Evolutionary conservation across 2,113 vertebrate species (phyloP).

Genomic region (Phasianus colchicus): DNA sequence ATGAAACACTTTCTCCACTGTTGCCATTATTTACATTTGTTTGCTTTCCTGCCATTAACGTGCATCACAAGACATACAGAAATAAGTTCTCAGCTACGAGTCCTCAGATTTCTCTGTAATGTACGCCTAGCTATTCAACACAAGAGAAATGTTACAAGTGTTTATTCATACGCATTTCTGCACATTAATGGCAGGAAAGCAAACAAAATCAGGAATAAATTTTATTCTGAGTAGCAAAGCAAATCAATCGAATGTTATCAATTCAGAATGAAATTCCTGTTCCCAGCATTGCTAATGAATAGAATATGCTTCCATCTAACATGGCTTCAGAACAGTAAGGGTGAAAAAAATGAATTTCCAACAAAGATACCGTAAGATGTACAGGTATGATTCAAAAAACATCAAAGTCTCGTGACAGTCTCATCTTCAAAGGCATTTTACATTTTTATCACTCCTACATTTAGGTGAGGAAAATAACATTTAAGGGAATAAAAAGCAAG

Average conservation of each 20-base stretch:
- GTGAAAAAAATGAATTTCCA: background rate
- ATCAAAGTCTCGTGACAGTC: background rate
- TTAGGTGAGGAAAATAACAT: background rate
- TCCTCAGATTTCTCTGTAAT: background rate
- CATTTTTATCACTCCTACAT: background rate
- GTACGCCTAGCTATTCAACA: background rate
- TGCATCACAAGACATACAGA: background rate
- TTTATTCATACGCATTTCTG: background rate
- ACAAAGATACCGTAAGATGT: background rate
- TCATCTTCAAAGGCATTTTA: constrained; percentile 3
- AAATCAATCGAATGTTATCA: background rate
- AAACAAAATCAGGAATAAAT: background rate
- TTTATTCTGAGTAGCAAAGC: background rate
- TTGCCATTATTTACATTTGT: background rate
- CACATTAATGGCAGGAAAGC: background rate
- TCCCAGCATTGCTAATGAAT: background rate
- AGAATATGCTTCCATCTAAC: constrained; percentile 8
- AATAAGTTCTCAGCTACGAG: background rate
- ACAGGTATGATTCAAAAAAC: background rate
- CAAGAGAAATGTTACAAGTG: background rate
- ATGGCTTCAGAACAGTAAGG: background rate
- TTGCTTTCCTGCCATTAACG: too few relatives aligned
- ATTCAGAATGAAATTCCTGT: background rate
- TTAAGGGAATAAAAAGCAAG: constrained; percentile 13
- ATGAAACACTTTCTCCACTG: background rate